Evolutionary conservation across 2,888 invertebrate genomes (phyloP).

Genomic region (Cotesia congregata): DNA sequence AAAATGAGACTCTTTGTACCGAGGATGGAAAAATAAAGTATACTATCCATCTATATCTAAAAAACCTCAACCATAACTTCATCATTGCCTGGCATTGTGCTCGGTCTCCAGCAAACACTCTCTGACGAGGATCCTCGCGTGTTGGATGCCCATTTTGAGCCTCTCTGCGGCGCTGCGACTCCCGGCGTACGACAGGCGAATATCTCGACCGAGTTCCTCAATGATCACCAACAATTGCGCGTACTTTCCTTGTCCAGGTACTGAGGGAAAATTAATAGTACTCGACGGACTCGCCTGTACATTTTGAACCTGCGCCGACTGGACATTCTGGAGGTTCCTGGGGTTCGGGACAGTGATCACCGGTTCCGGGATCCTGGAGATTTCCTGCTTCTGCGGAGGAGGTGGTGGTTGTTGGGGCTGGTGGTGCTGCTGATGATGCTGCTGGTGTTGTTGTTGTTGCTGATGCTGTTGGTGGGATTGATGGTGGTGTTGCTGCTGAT

Average conservation of each 20-base stretch:
- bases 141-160: constrained; percentile 68
- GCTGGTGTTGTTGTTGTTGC: neutral
- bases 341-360: constrained; percentile 70
- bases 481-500: neutral
- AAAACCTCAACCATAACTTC: constrained; percentile 52
- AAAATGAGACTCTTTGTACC: constrained; percentile 33
- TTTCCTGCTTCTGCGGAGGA: constrained; percentile 58
- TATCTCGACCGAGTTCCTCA: constrained; percentile 71
- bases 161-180: constrained; percentile 68
- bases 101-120: constrained; percentile 68
- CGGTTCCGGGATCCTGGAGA: constrained; percentile 67
- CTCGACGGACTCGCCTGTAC: constrained; percentile 67
- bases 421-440: neutral
- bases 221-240: constrained; percentile 69
- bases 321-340: constrained; percentile 64
- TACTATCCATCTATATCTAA: constrained; percentile 51
- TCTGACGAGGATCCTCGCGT: constrained; percentile 66
- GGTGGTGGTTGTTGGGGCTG: constrained; percentile 45
- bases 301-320: constrained; percentile 59
- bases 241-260: constrained; percentile 69
- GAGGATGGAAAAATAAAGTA: constrained; percentile 40
- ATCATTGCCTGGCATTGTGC: constrained; percentile 69
- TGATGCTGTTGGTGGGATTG: neutral
- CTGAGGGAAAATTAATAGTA: constrained; percentile 66
- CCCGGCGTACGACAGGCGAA: constrained; percentile 68